These are phyloP conservation scores for Phrynosoma blainvillii DNA, from an alignment of 2,113 vertebrate genomes.

Conservation along the genomic window DNA sequence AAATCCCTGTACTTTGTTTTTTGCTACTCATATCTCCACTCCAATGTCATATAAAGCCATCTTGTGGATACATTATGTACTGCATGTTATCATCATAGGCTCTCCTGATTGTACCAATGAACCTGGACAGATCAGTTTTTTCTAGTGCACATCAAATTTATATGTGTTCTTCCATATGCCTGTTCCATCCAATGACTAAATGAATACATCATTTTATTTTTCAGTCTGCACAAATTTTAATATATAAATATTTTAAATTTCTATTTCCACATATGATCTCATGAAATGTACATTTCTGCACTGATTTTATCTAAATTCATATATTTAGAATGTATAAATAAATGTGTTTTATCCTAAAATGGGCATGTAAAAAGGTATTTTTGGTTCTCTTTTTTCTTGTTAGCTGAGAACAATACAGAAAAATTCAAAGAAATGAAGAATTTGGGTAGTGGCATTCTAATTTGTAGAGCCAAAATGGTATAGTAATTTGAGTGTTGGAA, in stretches of 20 bases:
- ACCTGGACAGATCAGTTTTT: not conserved
- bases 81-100: not conserved
- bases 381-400: not conserved
- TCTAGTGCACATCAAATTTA: not conserved
- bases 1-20: not conserved
- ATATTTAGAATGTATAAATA: not conserved
- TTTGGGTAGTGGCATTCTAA: too few species aligned
- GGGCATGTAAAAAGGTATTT: not conserved
- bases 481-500: too few species aligned
- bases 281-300: not conserved
- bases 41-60: not conserved
- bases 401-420: not conserved
- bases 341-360: not conserved
- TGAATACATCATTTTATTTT: not conserved
- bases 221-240: not conserved
- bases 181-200: not conserved
- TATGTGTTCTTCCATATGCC: not conserved
- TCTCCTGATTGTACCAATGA: not conserved
- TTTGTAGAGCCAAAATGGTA: too few species aligned
- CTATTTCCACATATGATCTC: not conserved
- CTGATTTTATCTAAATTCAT: not conserved
- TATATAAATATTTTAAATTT: not conserved
- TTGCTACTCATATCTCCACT: not conserved
- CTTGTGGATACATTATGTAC: not conserved
- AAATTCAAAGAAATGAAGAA: too few species aligned